phyloP scores from a whole-genome alignment of 2,888 invertebrate species.

The Theretra japonica region DNA sequence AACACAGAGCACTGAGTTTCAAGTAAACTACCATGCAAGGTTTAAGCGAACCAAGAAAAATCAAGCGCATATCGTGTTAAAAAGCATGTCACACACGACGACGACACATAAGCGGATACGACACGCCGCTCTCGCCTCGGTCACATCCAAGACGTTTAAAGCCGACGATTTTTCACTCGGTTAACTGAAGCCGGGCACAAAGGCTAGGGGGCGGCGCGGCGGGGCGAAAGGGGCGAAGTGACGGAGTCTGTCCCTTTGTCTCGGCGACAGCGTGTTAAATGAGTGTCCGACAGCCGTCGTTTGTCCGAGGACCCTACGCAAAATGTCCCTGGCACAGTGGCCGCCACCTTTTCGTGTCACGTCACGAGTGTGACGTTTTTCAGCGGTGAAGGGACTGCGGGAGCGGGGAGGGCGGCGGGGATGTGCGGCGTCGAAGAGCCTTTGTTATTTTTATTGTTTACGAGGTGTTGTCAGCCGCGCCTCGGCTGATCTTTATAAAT shows the following conservation, averaged over 20 bases:
- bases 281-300: slow-evolving; percentile 35
- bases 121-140: not conserved
- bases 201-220: slow-evolving; percentile 38
- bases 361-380: not conserved
- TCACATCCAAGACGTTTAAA: slow-evolving; percentile 15
- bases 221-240: slow-evolving; percentile 37
- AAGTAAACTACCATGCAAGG: too few species aligned
- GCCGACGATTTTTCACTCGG: slow-evolving; percentile 45
- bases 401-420: not conserved
- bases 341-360: not conserved
- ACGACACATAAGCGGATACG: not conserved
- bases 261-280: slow-evolving; percentile 37
- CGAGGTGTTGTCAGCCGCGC: not conserved
- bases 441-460: slow-evolving; percentile 2
- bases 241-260: slow-evolving; percentile 42
- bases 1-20: too few species aligned
- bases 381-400: not conserved
- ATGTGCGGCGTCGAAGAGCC: too few species aligned
- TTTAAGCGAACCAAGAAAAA: too few species aligned
- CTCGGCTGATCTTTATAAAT: not conserved
- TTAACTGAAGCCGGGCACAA: slow-evolving; percentile 42
- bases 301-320: slow-evolving; percentile 34
- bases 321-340: slow-evolving; percentile 25
- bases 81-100: too few species aligned
- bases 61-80: too few species aligned